Evolutionary conservation across 2,888 invertebrate genomes (phyloP).

Genomic region (Parnassius apollo): DNA sequence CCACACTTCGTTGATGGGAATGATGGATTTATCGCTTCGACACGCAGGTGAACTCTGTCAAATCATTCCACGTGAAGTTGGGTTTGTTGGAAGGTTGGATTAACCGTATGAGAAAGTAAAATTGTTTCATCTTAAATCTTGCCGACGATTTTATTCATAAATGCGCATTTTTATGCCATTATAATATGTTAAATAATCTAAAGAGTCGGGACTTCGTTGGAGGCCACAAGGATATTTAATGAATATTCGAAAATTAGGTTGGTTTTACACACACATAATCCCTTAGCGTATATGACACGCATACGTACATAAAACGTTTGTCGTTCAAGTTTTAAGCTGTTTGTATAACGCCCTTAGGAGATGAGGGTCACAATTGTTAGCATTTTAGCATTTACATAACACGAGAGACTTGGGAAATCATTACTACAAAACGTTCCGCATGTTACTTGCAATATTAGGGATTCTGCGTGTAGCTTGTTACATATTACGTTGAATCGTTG

Average conservation of each 20-base stretch:
- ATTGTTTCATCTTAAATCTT: too few relatives aligned
- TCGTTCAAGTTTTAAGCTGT: constrained; percentile 31
- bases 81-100: too few relatives aligned
- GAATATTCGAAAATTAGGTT: constrained; percentile 23
- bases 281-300: constrained; percentile 31
- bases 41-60: too few relatives aligned
- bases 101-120: too few relatives aligned
- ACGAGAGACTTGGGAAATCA: constrained; percentile 31
- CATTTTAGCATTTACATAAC: constrained; percentile 39
- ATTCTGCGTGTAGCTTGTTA: constrained; percentile 7
- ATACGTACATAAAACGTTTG: constrained; percentile 30
- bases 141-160: too few relatives aligned
- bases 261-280: constrained; percentile 21
- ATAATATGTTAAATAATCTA: too few relatives aligned
- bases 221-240: constrained; percentile 18
- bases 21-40: too few relatives aligned
- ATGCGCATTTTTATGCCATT: too few relatives aligned
- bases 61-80: too few relatives aligned
- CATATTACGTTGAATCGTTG: constrained; percentile 8
- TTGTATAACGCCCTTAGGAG: constrained; percentile 35
- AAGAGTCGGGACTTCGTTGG: constrained; percentile 15
- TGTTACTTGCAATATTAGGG: constrained; percentile 25
- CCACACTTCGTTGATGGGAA: too few relatives aligned
- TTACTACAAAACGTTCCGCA: constrained; percentile 27
- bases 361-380: constrained; percentile 34